These are phyloP conservation scores for Rhimphoctona megacephalus DNA, from an alignment of 2,888 invertebrate species.

Conservation along the genomic window DNA sequence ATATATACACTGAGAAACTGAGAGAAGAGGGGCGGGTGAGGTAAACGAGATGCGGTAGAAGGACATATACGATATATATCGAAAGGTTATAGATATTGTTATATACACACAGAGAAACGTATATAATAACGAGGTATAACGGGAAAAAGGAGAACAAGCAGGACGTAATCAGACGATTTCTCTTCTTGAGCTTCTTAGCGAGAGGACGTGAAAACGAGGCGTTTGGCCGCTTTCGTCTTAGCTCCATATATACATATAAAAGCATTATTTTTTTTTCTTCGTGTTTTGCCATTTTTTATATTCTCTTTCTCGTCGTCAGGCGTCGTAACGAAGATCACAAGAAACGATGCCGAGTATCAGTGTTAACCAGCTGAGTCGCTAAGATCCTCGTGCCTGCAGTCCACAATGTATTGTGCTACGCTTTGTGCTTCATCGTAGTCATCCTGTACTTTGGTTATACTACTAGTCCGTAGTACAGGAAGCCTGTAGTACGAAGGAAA, in stretches of 20 bases:
- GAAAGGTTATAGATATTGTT: background rate
- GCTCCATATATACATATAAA: background rate
- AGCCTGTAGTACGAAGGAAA: background rate
- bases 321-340: conserved; percentile 30
- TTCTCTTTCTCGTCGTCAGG: conserved; percentile 6
- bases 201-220: conserved; percentile 60
- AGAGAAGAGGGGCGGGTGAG: background rate
- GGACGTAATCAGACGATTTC: conserved; percentile 74
- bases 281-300: background rate
- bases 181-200: conserved; percentile 75
- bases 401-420: background rate
- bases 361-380: conserved; percentile 22
- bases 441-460: conserved; percentile 23
- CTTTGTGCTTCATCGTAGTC: conserved; percentile 19
- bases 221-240: conserved; percentile 6
- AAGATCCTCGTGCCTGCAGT: conserved; percentile 56
- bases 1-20: background rate
- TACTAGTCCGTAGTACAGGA: conserved; percentile 5
- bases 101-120: background rate
- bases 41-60: background rate
- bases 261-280: background rate
- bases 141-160: conserved; percentile 53
- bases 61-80: conserved; percentile 20
- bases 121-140: conserved; percentile 1
- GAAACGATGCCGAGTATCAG: conserved; percentile 26